A percentile compares a stretch with the other conserved stretches of the same genome.
These are phyloP conservation scores for Thalpophila matura DNA, from an alignment of 2,888 invertebrate genomes.

Conservation along the genomic window DNA sequence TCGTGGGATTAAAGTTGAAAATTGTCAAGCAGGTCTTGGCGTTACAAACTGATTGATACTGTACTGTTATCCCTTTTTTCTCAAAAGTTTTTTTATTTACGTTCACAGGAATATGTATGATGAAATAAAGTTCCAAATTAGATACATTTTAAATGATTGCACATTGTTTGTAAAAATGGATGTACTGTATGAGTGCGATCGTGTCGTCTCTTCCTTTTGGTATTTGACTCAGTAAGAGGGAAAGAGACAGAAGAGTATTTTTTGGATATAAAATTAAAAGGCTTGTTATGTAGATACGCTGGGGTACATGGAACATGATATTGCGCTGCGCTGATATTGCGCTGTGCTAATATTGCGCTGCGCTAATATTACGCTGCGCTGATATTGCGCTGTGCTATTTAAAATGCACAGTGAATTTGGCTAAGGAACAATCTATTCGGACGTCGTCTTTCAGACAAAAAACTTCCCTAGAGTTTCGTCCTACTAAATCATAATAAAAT, in stretches of 20 bases:
- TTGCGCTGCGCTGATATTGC: background rate
- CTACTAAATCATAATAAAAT: slow-evolving; percentile 14
- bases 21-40: slow-evolving; percentile 10
- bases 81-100: background rate
- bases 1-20: slow-evolving; percentile 6
- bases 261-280: slow-evolving; percentile 20
- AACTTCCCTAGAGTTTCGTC: slow-evolving; percentile 11
- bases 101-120: background rate
- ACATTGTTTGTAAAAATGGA: slow-evolving; percentile 8
- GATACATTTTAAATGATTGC: slow-evolving; percentile 5
- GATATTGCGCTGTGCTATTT: background rate
- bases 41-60: background rate
- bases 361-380: too few relatives aligned
- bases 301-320: slow-evolving; percentile 5
- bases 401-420: background rate
- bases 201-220: slow-evolving; percentile 19
- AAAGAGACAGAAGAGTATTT: slow-evolving; percentile 12
- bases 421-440: background rate
- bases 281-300: slow-evolving; percentile 21
- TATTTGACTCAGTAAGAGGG: slow-evolving; percentile 9
- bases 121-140: slow-evolving; percentile 31
- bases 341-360: background rate
- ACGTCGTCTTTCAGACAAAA: slow-evolving; percentile 3
- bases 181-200: slow-evolving; percentile 7
- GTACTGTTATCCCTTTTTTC: background rate